These are phyloP conservation scores for Pelochelys cantorii DNA, from an alignment of 2,797 vertebrate species.

Conservation along the genomic window DNA sequence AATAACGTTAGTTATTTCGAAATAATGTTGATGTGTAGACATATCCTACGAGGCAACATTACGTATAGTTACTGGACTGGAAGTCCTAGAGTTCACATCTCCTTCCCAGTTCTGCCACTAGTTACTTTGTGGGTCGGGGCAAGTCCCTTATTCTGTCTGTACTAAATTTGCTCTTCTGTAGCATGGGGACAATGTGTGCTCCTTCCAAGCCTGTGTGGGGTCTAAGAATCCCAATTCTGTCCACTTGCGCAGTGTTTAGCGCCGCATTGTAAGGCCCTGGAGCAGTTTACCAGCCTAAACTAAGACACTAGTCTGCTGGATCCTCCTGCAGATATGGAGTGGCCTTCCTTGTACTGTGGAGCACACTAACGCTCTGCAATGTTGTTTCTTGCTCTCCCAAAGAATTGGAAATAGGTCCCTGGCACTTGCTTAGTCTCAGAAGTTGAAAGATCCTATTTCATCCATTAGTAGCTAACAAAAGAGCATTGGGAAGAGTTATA, in stretches of 20 bases:
- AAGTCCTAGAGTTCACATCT: not conserved
- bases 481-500: slow-evolving; percentile 67
- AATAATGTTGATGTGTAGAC: too few relatives aligned
- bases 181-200: not conserved
- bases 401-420: slow-evolving; percentile 52
- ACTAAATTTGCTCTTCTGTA: not conserved
- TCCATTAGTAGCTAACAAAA: slow-evolving; percentile 69
- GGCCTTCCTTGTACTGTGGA: slow-evolving; percentile 31
- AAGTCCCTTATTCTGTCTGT: not conserved
- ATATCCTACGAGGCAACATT: not conserved
- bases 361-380: slow-evolving; percentile 67
- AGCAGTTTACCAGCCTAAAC: slow-evolving; percentile 40
- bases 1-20: too few relatives aligned
- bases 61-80: not conserved
- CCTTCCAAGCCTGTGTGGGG: not conserved
- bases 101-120: not conserved
- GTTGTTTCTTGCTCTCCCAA: slow-evolving; percentile 64
- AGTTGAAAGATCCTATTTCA: slow-evolving; percentile 70
- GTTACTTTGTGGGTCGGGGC: not conserved
- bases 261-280: not conserved
- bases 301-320: slow-evolving; percentile 50
- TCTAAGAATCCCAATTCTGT: not conserved
- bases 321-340: slow-evolving; percentile 39
- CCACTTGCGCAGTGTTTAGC: not conserved
- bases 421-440: not conserved